A percentile compares a stretch with the other conserved stretches of the same genome.
phyloP scores from a whole-genome alignment of 1,140 invertebrate species.

The Maniola jurtina region DNA sequence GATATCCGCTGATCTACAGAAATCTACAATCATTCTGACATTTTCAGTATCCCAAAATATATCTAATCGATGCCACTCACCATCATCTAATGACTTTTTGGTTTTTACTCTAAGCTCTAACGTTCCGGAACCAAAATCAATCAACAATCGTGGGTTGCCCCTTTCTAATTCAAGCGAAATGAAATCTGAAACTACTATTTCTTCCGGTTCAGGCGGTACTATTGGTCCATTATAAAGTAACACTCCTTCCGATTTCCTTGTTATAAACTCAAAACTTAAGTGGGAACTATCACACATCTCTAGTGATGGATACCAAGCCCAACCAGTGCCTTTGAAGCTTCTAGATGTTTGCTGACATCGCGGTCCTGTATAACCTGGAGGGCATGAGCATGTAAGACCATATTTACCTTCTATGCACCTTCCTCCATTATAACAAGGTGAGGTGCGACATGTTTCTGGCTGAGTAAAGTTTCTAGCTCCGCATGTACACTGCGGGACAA shows the following conservation, averaged over 20 bases:
- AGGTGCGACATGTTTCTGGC: constrained; percentile 92
- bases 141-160: constrained; percentile 92
- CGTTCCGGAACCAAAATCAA: constrained; percentile 97
- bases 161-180: constrained; percentile 95
- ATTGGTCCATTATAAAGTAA: constrained; percentile 98
- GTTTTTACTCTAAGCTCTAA: constrained; percentile 93
- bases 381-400: constrained; percentile 93
- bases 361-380: constrained; percentile 94
- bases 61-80: constrained; percentile 97
- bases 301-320: constrained; percentile 97
- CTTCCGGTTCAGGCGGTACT: constrained; percentile 92
- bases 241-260: constrained; percentile 93
- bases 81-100: constrained; percentile 92
- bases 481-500: constrained; percentile 94
- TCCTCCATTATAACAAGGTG: constrained; percentile 96
- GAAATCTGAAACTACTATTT: constrained; percentile 94
- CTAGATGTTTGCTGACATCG: constrained; percentile 97
- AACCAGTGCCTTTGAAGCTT: constrained; percentile 94
- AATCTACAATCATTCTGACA: constrained; percentile 94
- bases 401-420: constrained; percentile 93
- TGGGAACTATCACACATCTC: constrained; percentile 98
- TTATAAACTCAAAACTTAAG: constrained; percentile 96
- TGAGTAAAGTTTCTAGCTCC: constrained; percentile 94
- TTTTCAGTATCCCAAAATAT: constrained; percentile 97
- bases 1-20: constrained; percentile 92